Conservation (phyloP, 2,797 vertebrate genomes). For the Siniperca obscura region DNA sequence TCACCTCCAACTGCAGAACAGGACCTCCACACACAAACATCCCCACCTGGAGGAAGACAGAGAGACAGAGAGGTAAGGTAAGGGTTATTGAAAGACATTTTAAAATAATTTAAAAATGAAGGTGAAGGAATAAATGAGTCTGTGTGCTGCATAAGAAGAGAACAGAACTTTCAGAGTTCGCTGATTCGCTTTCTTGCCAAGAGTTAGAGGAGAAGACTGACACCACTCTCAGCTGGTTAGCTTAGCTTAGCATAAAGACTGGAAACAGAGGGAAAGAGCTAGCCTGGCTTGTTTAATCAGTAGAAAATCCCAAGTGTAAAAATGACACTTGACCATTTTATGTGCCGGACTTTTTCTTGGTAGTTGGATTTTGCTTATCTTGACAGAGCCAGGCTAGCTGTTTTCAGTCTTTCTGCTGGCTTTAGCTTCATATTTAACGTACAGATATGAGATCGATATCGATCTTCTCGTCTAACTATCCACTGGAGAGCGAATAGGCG, state of each 20-base stretch:
- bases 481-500: fast-evolving
- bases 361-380: not conserved
- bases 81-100: not conserved
- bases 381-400: not conserved
- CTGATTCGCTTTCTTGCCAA: not conserved
- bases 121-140: not conserved
- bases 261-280: not conserved
- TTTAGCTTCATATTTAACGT: not conserved
- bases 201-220: not conserved
- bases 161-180: not conserved
- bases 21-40: slow-evolving; percentile 88
- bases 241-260: slow-evolving; percentile 10
- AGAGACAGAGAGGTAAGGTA: not conserved
- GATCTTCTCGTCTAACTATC: not conserved
- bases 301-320: not conserved
- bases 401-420: not conserved
- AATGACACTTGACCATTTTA: not conserved
- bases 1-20: slow-evolving; percentile 85
- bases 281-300: not conserved
- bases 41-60: slow-evolving; percentile 81
- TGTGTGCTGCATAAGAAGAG: not conserved
- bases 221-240: not conserved
- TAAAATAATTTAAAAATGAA: not conserved
- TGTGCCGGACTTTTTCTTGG: not conserved
- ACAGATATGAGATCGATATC: too few relatives aligned